A percentile compares a stretch with the other conserved stretches of the same genome.
Conservation (phyloP, 2,888 invertebrate genomes). For the Spodoptera exigua region DNA sequence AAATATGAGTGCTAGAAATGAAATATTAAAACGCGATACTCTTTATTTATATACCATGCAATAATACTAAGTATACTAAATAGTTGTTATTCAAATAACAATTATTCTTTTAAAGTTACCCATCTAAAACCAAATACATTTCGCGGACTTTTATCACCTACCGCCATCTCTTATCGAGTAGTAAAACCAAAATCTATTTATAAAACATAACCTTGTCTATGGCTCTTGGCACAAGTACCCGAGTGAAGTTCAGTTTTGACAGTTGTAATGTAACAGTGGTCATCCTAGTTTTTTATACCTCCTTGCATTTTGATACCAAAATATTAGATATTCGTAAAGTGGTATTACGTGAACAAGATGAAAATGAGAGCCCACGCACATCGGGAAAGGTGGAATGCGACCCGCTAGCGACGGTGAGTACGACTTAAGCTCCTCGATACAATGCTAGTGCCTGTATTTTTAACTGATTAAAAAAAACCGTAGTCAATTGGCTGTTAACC, state of each 20-base stretch:
- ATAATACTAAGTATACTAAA: too few species aligned
- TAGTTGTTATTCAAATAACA: too few species aligned
- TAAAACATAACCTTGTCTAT: constrained; percentile 85
- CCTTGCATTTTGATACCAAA: constrained; percentile 89
- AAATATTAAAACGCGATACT: too few species aligned
- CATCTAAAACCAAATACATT: too few species aligned
- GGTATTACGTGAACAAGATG: constrained; percentile 89
- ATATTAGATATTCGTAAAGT: constrained; percentile 88
- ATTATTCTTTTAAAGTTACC: too few species aligned
- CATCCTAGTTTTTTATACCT: constrained; percentile 87
- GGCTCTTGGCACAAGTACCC: constrained; percentile 83
- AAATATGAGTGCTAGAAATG: too few species aligned
- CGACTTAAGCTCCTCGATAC: constrained; percentile 66
- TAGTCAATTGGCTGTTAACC: constrained; percentile 90
- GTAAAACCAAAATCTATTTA: constrained; percentile 75
- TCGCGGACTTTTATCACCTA: too few species aligned
- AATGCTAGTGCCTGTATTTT: constrained; percentile 83
- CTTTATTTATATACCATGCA: too few species aligned
- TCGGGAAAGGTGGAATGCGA: constrained; percentile 87
- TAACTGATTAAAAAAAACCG: constrained; percentile 89
- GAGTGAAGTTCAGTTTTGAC: constrained; percentile 88
- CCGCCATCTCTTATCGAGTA: constrained; percentile 76
- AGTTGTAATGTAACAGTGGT: constrained; percentile 87
- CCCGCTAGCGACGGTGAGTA: constrained; percentile 87
- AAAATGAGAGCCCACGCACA: constrained; percentile 88